Evolutionary conservation across 2,113 vertebrate species (phyloP).

Genomic region (Ploceus nigricollis): DNA sequence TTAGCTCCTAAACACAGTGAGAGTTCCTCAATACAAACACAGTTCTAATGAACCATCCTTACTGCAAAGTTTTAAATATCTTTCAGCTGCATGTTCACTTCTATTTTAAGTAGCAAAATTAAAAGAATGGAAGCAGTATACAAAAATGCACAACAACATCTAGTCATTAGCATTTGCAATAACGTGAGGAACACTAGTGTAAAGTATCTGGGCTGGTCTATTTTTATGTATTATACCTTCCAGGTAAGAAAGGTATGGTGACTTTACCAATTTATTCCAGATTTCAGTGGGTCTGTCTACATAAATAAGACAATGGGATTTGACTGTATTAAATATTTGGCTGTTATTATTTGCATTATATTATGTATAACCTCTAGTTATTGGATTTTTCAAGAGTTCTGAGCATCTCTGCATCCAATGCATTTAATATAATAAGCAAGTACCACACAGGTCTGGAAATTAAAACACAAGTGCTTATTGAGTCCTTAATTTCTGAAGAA

Average conservation of each 20-base stretch:
- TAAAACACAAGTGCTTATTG: neutral
- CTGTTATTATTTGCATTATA: neutral
- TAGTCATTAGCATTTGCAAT: neutral
- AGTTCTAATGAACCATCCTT: neutral
- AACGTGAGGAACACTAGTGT: neutral
- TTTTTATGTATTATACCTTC: neutral
- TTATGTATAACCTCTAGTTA: neutral
- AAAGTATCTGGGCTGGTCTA: neutral
- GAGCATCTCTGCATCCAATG: neutral
- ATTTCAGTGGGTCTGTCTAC: neutral
- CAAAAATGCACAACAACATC: neutral
- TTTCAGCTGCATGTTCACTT: neutral
- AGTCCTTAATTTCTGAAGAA: neutral
- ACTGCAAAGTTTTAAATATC: neutral
- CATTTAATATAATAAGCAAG: neutral
- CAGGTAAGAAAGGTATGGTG: neutral
- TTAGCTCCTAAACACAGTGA: neutral
- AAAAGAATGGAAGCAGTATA: neutral
- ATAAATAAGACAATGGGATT: neutral
- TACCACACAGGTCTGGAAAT: neutral
- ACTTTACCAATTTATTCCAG: neutral
- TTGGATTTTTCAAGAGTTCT: neutral
- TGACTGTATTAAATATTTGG: neutral
- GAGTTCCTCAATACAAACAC: neutral
- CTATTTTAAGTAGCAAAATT: neutral